phyloP scores from a whole-genome alignment of 2,888 invertebrate species.

The Trimorus sp. region DNA sequence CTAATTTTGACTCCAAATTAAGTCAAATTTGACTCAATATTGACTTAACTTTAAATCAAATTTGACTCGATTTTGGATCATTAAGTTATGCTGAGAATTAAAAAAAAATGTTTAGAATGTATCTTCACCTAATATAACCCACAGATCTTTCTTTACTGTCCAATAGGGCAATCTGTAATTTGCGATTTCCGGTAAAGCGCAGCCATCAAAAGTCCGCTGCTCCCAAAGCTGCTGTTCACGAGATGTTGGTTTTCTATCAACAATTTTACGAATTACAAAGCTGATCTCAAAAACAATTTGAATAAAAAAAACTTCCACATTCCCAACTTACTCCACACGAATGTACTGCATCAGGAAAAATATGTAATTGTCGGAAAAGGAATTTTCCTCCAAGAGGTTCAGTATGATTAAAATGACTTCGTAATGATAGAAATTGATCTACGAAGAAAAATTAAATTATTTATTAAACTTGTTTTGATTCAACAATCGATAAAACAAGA shows the following conservation, averaged over 20 bases:
- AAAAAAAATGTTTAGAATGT: neutral
- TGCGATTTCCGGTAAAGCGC: slow-evolving; percentile 81
- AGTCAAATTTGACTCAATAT: neutral
- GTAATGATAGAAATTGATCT: slow-evolving; percentile 83
- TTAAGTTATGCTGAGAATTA: slow-evolving; percentile 15
- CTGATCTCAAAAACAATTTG: no score
- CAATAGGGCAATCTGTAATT: slow-evolving; percentile 83
- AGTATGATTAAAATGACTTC: slow-evolving; percentile 82
- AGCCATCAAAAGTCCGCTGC: slow-evolving; percentile 79
- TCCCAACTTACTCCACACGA: slow-evolving; percentile 60
- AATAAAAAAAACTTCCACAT: no score
- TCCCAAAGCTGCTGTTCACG: slow-evolving; percentile 82
- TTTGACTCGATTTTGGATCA: no score
- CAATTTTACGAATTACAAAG: neutral
- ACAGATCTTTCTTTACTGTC: slow-evolving; percentile 78
- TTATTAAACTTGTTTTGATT: neutral
- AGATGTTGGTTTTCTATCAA: slow-evolving; percentile 79
- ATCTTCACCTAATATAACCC: slow-evolving; percentile 80
- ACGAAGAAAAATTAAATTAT: slow-evolving; percentile 55
- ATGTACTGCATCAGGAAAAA: slow-evolving; percentile 76
- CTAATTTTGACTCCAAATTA: no score
- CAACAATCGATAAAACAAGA: no score
- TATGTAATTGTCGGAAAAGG: slow-evolving; percentile 71
- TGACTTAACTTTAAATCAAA: no score
- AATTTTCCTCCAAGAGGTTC: slow-evolving; percentile 75